Conservation (phyloP, 2,113 vertebrate genomes). For the Psephotus haematonotus region DNA sequence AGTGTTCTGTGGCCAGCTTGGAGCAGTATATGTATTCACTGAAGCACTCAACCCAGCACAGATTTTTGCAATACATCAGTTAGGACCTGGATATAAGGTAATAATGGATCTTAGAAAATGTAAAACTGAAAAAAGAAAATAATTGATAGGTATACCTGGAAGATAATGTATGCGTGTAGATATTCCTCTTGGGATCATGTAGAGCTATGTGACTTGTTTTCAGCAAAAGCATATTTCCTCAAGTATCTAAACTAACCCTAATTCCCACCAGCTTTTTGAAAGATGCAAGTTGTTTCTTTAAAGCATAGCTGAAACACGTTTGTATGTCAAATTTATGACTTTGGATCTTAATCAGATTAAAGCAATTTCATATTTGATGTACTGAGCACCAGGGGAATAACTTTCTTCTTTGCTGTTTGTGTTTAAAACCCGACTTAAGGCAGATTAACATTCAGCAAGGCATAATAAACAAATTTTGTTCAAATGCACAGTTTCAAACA, state of each 20-base stretch:
- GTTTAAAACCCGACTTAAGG: neutral
- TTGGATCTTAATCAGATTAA: neutral
- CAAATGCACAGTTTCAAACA: neutral
- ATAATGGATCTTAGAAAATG: neutral
- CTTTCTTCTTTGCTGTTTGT: neutral
- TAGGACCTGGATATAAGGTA: constrained; percentile 97
- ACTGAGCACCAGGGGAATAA: neutral
- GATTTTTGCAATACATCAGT: constrained; percentile 98
- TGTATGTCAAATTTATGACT: neutral
- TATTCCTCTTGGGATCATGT: neutral
- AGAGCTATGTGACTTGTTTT: neutral
- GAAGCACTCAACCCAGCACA: constrained; percentile 97
- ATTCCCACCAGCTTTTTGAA: neutral
- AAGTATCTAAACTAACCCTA: neutral
- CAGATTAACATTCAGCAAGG: neutral
- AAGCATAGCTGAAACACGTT: neutral
- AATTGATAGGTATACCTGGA: neutral
- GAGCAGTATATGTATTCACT: constrained; percentile 94
- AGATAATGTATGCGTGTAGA: neutral
- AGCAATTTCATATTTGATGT: neutral
- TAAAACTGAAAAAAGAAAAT: neutral
- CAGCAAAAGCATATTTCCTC: neutral
- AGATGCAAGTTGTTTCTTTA: neutral
- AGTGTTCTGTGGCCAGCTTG: constrained; percentile 96
- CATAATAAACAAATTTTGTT: neutral